Conservation (phyloP, 2,113 vertebrate genomes). For the Notechis scutatus region DNA sequence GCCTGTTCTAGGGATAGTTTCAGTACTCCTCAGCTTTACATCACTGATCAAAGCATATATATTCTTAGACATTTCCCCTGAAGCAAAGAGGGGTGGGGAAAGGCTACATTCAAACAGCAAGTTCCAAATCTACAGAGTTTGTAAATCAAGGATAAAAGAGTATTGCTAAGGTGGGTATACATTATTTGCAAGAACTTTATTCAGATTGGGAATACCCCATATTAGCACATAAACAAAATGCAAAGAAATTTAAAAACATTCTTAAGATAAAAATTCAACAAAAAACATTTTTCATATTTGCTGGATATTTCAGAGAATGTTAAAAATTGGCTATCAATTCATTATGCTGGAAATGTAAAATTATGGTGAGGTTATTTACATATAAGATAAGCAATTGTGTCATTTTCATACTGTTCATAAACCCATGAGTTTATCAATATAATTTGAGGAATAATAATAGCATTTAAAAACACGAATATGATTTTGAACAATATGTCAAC, state of each 20-base stretch:
- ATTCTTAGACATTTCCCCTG: neutral
- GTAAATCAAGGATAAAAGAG: neutral
- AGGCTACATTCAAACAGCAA: neutral
- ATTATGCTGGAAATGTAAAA: neutral
- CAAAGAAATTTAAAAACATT: neutral
- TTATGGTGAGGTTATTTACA: neutral
- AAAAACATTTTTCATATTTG: neutral
- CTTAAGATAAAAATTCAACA: neutral
- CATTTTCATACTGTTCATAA: neutral
- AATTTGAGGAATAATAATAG: neutral
- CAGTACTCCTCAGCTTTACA: neutral
- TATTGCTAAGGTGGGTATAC: neutral
- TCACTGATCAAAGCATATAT: neutral
- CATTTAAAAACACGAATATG: neutral
- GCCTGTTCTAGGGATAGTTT: neutral
- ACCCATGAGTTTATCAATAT: neutral
- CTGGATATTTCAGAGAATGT: neutral
- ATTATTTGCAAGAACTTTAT: neutral
- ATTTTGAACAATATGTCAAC: neutral
- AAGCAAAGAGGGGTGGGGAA: neutral
- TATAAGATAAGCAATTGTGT: neutral
- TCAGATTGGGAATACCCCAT: neutral
- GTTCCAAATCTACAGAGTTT: neutral
- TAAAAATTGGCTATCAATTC: neutral
- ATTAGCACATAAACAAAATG: neutral